phyloP scores from a whole-genome alignment of 2,113 vertebrate species.

The Tapirus terrestris region DNA sequence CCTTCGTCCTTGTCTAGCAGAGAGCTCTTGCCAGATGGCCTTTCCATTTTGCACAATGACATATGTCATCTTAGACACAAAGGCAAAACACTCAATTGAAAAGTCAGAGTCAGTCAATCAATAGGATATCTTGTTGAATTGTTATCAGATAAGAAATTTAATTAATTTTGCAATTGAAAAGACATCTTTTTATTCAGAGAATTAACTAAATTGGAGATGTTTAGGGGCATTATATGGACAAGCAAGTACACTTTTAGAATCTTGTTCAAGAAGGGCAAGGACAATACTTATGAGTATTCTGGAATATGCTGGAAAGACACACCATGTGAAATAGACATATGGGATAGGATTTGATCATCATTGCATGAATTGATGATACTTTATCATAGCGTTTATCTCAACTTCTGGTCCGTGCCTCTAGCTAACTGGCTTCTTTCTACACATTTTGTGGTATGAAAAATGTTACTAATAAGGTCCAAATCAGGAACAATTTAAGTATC shows the following conservation, averaged over 20 bases:
- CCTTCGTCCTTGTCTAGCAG: conserved; percentile 24
- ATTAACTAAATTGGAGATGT: not conserved
- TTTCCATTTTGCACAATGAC: conserved; percentile 19
- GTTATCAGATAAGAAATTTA: conserved; percentile 43
- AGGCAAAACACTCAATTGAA: conserved; percentile 51
- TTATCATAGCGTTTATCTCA: not conserved
- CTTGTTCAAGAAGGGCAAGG: not conserved
- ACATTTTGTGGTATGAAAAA: not conserved
- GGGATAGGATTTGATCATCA: not conserved
- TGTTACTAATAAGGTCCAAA: not conserved
- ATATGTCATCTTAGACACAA: conserved; percentile 12
- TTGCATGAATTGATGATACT: not conserved
- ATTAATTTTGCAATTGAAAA: conserved; percentile 56
- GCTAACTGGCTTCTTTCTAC: not conserved
- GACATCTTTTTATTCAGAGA: not conserved
- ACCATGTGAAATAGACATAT: not conserved
- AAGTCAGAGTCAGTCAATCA: conserved; percentile 29
- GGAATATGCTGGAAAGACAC: not conserved
- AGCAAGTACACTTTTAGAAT: not conserved
- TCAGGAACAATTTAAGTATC: not conserved
- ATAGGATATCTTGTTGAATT: conserved; percentile 49
- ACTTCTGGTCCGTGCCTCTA: not conserved
- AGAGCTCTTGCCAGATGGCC: conserved; percentile 51
- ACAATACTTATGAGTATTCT: not conserved
- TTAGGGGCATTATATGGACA: not conserved